These are phyloP conservation scores for Bombus waltoni DNA, from an alignment of 1,140 invertebrate genomes.

Conservation along the genomic window DNA sequence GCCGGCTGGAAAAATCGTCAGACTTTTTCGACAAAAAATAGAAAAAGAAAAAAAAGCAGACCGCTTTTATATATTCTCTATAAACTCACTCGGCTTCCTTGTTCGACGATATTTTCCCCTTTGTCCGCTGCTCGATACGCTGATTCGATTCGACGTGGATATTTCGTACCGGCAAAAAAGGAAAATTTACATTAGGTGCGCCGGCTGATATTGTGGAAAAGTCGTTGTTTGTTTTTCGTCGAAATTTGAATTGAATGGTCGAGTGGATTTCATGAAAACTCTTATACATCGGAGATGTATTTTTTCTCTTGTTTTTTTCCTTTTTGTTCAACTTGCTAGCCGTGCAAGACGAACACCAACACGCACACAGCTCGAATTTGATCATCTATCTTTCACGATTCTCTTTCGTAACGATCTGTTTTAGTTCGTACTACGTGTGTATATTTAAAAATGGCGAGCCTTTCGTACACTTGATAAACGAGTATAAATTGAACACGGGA, in stretches of 20 bases:
- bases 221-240: neutral
- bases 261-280: neutral
- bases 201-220: neutral
- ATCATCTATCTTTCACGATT: no score
- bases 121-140: slow-evolving; percentile 39
- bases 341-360: neutral
- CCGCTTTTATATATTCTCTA: slow-evolving; percentile 5
- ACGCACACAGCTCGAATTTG: no score
- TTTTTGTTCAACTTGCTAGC: neutral
- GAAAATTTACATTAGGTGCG: slow-evolving; percentile 19
- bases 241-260: neutral
- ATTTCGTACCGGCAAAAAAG: slow-evolving; percentile 8
- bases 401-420: no score
- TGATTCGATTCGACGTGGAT: slow-evolving; percentile 37
- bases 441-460: no score
- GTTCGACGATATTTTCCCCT: slow-evolving; percentile 7
- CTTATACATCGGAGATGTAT: neutral
- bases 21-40: slow-evolving; percentile 19
- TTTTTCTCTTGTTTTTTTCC: neutral
- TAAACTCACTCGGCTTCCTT: slow-evolving; percentile 48
- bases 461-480: no score
- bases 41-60: neutral
- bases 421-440: no score
- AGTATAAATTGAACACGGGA: neutral
- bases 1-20: neutral